phyloP scores from a whole-genome alignment of 2,797 vertebrate genomes.

The Molothrus ater region DNA sequence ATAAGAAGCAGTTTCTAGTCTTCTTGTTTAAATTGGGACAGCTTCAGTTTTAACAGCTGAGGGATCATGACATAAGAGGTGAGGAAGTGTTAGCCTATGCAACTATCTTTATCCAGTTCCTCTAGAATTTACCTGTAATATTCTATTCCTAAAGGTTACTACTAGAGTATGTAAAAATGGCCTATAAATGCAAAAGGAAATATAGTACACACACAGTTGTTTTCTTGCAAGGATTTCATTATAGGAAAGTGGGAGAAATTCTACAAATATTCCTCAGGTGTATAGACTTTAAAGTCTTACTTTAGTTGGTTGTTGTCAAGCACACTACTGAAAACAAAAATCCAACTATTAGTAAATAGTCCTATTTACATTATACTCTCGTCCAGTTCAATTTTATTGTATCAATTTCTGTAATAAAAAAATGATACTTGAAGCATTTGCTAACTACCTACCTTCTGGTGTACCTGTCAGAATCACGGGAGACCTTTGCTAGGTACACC shows the following conservation, averaged over 20 bases:
- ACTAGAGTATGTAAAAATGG: neutral
- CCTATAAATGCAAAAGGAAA: neutral
- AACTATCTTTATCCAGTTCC: neutral
- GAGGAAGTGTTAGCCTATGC: neutral
- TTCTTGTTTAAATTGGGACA: neutral
- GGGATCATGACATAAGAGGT: neutral
- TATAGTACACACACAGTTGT: neutral
- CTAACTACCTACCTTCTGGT: neutral
- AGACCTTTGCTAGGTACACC: neutral
- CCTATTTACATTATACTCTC: neutral
- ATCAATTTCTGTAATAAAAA: neutral
- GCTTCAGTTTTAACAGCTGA: neutral
- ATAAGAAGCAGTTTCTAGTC: neutral
- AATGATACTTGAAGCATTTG: neutral
- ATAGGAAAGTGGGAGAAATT: constrained; percentile 53
- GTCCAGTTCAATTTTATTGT: neutral
- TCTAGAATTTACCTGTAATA: neutral
- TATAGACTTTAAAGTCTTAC: constrained; percentile 59
- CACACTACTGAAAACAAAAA: neutral
- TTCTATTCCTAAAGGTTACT: neutral
- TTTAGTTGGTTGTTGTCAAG: constrained; percentile 22
- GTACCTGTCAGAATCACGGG: neutral
- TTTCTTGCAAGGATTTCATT: constrained; percentile 51
- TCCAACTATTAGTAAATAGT: neutral
- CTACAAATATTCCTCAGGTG: constrained; percentile 35